Conservation (phyloP, 2,113 vertebrate species). For the Pangasianodon gigas region DNA sequence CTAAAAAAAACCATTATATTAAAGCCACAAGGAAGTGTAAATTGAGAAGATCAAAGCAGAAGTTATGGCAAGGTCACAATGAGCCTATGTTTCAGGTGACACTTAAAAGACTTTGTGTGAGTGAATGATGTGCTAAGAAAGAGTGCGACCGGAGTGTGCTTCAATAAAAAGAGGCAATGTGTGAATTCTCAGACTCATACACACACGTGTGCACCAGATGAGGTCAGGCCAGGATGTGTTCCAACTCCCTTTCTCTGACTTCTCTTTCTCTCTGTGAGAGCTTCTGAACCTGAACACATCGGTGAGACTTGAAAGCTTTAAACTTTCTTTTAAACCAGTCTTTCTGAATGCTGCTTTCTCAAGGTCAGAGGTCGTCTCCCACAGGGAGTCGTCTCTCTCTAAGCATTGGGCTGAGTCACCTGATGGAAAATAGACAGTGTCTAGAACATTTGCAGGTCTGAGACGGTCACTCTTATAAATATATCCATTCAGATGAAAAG, state of each 20-base stretch:
- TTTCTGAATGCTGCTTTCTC: constrained; percentile 51
- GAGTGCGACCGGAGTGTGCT: constrained; percentile 23
- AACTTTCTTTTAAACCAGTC: constrained; percentile 33
- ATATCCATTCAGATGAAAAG: constrained; percentile 14
- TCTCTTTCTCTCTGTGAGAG: constrained; percentile 5
- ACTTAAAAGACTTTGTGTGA: constrained; percentile 35
- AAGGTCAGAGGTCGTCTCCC: constrained; percentile 53
- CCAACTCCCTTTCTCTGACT: constrained; percentile 38
- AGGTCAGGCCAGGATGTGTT: constrained; percentile 36
- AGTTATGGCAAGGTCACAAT: constrained; percentile 8
- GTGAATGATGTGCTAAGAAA: constrained; percentile 27
- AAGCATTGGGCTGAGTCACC: constrained; percentile 8
- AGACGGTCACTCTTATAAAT: neutral
- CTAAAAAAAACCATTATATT: constrained; percentile 12
- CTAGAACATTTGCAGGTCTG: constrained; percentile 20
- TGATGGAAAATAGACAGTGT: constrained; percentile 14
- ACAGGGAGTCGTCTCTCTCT: constrained; percentile 34
- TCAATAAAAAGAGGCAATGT: constrained; percentile 43
- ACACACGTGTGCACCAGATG: constrained; percentile 4
- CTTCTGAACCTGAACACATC: constrained; percentile 6
- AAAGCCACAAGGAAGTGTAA: constrained; percentile 31
- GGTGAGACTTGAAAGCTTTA: neutral
- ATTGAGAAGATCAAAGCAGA: constrained; percentile 42
- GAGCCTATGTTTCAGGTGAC: constrained; percentile 36
- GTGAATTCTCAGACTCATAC: constrained; percentile 37